phyloP scores from a whole-genome alignment of 2,797 vertebrate genomes.

The Vireo griseus region DNA sequence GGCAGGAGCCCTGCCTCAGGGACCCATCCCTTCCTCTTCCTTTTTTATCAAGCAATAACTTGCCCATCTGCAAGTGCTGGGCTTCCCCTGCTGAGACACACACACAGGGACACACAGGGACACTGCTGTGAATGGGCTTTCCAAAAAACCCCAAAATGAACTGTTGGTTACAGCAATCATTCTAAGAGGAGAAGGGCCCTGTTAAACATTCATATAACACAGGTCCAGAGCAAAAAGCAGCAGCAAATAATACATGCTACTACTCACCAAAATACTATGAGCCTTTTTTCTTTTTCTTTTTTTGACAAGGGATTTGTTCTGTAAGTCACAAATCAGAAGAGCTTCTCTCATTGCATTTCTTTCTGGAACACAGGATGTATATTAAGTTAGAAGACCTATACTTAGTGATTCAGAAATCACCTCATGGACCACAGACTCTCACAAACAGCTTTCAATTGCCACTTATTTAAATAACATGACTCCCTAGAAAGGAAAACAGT shows the following conservation, averaged over 20 bases:
- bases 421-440: neutral
- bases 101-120: neutral
- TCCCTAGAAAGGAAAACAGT: neutral
- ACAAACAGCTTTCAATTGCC: neutral
- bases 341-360: neutral
- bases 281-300: rapidly evolving
- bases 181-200: neutral
- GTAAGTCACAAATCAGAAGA: neutral
- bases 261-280: neutral
- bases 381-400: neutral
- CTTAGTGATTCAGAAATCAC: neutral
- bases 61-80: neutral
- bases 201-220: neutral
- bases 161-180: neutral
- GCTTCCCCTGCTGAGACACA: neutral
- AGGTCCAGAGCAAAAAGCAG: neutral
- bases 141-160: neutral
- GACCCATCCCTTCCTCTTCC: neutral
- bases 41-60: neutral
- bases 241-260: neutral
- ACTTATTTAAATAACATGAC: neutral
- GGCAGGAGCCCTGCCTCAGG: neutral
- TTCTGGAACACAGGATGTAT: neutral
- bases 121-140: neutral
- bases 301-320: neutral